Conservation (phyloP, 2,888 invertebrate genomes). For the Heliconius hortense region DNA sequence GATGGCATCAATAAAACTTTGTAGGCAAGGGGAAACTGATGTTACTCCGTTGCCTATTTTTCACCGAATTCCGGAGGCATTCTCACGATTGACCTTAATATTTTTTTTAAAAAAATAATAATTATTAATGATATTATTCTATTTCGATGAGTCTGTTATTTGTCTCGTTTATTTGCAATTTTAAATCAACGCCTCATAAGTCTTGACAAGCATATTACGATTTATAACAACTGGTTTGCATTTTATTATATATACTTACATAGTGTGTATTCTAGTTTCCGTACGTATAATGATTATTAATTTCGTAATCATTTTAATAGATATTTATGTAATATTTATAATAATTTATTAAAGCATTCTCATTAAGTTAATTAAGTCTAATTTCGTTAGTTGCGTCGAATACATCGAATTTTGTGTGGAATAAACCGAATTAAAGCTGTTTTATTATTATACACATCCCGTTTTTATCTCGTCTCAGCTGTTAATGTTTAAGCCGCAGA, state of each 20-base stretch:
- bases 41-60: too few species aligned
- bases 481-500: too few species aligned
- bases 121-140: background rate
- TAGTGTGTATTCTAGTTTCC: constrained; percentile 6
- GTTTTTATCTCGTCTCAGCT: too few species aligned
- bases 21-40: too few species aligned
- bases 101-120: too few species aligned
- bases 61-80: too few species aligned
- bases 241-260: constrained; percentile 1
- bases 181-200: constrained; percentile 23
- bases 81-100: too few species aligned
- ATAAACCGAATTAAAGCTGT: too few species aligned
- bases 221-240: constrained; percentile 25
- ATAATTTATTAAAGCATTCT: background rate
- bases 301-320: background rate
- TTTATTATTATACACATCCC: background rate
- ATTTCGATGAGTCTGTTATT: constrained; percentile 3
- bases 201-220: constrained; percentile 17
- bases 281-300: background rate
- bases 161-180: constrained; percentile 19
- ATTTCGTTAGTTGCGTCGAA: background rate
- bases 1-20: too few species aligned
- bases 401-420: background rate
- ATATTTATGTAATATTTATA: background rate
- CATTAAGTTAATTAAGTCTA: background rate